Percentiles rank a stretch among this genome's conserved stretches.
Evolutionary conservation across 1,140 invertebrate species (phyloP).

Genomic region (Acromyrmex heyeri): DNA sequence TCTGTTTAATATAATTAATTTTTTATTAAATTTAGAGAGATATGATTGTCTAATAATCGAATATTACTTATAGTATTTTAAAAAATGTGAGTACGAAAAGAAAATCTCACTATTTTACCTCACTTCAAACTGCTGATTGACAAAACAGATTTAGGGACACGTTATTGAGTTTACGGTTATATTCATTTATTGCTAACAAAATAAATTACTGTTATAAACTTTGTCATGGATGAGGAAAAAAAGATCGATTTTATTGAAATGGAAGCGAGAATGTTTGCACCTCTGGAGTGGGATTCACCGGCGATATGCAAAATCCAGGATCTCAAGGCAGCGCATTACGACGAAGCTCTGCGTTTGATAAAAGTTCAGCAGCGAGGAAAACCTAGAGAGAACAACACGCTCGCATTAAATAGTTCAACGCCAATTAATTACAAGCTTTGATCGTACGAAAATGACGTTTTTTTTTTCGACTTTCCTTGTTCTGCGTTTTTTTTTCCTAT

Average conservation of each 20-base stretch:
- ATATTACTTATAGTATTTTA: too few relatives aligned
- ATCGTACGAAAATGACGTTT: not conserved
- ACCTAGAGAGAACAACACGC: not conserved
- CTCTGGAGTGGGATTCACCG: conserved; percentile 87
- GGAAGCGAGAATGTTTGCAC: conserved; percentile 85
- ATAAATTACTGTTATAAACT: conserved; percentile 1
- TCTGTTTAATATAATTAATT: too few relatives aligned
- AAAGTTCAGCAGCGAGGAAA: conserved; percentile 82
- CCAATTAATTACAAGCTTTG: not conserved
- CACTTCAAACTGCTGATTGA: conserved; percentile 6
- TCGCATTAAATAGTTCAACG: not conserved
- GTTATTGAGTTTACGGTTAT: not conserved
- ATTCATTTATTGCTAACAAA: not conserved
- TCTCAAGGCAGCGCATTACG: conserved; percentile 87
- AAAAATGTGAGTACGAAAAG: too few relatives aligned
- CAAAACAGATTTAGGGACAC: not conserved
- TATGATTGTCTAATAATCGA: too few relatives aligned
- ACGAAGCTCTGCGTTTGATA: conserved; percentile 87
- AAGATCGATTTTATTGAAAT: conserved; percentile 64
- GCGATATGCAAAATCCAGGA: conserved; percentile 88
- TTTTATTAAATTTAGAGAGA: too few relatives aligned
- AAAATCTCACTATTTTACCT: not conserved
- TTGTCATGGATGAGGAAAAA: conserved; percentile 39
- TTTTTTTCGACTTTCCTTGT: conserved; percentile 43
- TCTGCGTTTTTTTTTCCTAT: not conserved